Conservation (phyloP, 2,888 invertebrate species). For the Scaptomyza polygonia region DNA sequence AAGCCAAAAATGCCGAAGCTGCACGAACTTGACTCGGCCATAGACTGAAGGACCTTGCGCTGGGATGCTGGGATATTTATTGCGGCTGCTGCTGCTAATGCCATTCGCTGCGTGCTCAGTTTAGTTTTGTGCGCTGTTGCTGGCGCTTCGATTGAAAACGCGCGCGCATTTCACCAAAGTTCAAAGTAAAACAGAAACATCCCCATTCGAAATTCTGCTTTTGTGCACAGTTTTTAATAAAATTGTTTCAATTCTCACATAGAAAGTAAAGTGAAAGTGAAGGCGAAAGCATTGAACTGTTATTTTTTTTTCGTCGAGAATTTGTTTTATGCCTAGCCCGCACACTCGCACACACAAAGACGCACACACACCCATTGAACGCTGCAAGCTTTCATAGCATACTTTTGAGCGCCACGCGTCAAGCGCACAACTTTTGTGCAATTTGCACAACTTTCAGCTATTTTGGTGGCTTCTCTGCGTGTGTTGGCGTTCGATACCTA, state of each 20-base stretch:
- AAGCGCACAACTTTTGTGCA: slow-evolving; percentile 31
- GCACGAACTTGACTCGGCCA: slow-evolving; percentile 46
- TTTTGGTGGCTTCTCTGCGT: slow-evolving; percentile 42
- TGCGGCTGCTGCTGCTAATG: slow-evolving; percentile 38
- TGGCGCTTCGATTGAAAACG: slow-evolving; percentile 50
- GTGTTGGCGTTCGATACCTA: slow-evolving; percentile 12
- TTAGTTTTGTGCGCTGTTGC: slow-evolving; percentile 70
- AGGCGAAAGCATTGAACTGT: slow-evolving; percentile 43
- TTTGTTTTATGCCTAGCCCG: neutral
- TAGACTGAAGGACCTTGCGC: slow-evolving; percentile 41
- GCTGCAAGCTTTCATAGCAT: slow-evolving; percentile 34
- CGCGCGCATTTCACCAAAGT: slow-evolving; percentile 27
- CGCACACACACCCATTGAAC: slow-evolving; percentile 7
- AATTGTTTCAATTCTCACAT: slow-evolving; percentile 8
- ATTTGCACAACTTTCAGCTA: slow-evolving; percentile 40
- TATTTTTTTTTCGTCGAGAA: neutral
- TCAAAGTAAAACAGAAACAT: neutral
- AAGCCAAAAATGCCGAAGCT: slow-evolving; percentile 43
- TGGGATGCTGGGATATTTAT: slow-evolving; percentile 43
- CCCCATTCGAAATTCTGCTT: slow-evolving; percentile 24
- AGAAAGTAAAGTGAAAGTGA: slow-evolving; percentile 21
- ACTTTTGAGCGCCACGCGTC: slow-evolving; percentile 60
- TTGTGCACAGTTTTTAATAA: slow-evolving; percentile 46
- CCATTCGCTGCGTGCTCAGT: slow-evolving; percentile 58
- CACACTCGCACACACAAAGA: neutral